Percentiles rank a stretch among this genome's conserved stretches.
These are phyloP conservation scores for Tinea pellionella DNA, from an alignment of 2,888 invertebrate genomes.

Conservation along the genomic window DNA sequence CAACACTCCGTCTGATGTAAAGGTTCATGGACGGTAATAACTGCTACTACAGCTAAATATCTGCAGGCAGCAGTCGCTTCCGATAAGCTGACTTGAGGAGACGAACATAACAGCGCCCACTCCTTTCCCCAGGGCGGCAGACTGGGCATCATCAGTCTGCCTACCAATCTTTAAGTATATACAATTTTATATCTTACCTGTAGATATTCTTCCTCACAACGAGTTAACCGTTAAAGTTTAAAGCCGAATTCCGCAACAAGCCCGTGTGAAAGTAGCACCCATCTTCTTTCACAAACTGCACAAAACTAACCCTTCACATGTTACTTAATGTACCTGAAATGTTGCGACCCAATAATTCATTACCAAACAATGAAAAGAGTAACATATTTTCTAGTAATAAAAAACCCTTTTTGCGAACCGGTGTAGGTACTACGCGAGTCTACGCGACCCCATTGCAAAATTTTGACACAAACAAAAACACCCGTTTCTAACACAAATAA, in stretches of 20 bases:
- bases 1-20: no score
- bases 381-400: constrained; percentile 60
- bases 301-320: constrained; percentile 58
- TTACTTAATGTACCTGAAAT: constrained; percentile 66
- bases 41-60: no score
- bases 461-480: constrained; percentile 66
- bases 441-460: constrained; percentile 56
- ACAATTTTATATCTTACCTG: no score
- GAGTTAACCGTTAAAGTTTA: background rate
- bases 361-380: constrained; percentile 59
- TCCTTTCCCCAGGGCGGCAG: no score
- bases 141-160: no score
- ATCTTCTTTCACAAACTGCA: constrained; percentile 25
- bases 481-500: constrained; percentile 64
- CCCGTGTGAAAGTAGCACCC: constrained; percentile 6
- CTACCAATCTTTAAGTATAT: no score
- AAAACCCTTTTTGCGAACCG: constrained; percentile 43
- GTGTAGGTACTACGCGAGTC: constrained; percentile 14
- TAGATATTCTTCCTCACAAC: no score
- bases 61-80: no score
- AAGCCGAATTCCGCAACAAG: background rate
- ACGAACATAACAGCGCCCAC: no score
- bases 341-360: constrained; percentile 68
- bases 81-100: no score
- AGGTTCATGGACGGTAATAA: no score